phyloP scores from a whole-genome alignment of 2,888 invertebrate species.

The Drosophila niveifrons region DNA sequence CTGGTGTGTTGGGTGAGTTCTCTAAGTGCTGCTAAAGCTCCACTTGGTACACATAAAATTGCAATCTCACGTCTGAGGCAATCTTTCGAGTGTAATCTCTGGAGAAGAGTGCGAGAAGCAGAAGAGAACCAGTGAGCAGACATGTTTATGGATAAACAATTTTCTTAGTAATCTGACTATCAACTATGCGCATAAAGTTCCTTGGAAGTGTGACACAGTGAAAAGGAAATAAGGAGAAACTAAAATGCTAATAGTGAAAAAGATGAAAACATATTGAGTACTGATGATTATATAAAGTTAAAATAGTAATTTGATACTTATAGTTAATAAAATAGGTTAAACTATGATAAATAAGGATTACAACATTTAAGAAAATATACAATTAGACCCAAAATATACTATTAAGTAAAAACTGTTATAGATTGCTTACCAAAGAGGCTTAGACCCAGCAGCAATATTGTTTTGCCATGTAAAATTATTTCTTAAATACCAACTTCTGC shows the following conservation, averaged over 20 bases:
- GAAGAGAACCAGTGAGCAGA: conserved; percentile 15
- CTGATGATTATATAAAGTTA: neutral
- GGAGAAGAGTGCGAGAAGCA: conserved; percentile 7
- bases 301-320: no score
- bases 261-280: neutral
- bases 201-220: conserved; percentile 4
- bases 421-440: no score
- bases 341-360: no score
- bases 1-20: conserved; percentile 8
- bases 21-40: conserved; percentile 36
- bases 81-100: conserved; percentile 70
- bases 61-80: conserved; percentile 74
- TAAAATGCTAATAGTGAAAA: neutral
- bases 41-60: conserved; percentile 70
- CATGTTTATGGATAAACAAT: conserved; percentile 54
- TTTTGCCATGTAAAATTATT: no score
- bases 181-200: conserved; percentile 23
- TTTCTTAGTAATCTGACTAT: conserved; percentile 58
- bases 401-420: no score
- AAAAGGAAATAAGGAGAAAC: neutral
- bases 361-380: no score
- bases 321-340: no score
- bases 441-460: no score
- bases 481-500: no score
- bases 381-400: no score